Base-by-base conservation (phyloP, 2,113 vertebrate species). In the Cardinalis cardinalis region DNA sequence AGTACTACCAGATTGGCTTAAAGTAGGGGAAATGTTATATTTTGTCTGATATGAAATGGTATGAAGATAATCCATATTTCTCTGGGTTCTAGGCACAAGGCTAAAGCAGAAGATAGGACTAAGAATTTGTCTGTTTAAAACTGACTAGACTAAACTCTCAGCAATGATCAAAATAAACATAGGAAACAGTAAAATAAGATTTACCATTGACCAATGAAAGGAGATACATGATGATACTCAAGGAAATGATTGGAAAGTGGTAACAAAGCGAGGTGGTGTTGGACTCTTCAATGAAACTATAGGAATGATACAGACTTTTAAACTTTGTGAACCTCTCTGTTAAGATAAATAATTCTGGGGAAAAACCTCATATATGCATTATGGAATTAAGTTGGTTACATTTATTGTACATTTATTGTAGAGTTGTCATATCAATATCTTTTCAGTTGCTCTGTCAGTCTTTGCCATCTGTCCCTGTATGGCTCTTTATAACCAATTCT, bases 21-120 rank as follows among this genome's bases (percentile, higher is more conserved):
- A 90, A 94, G 48, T 63, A 84, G 59, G 73, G n/a, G 28, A 87
- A 90, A 90, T 63, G 77, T 84, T 76, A 8, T 89, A 36, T 94
- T 93, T 92, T 92, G 90, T 84, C 70, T 92, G 41, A 53, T 51
- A 46, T 7, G 16, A 58, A 75, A 41, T 31, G 43, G 25, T 40
- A 84, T 87, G 84, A 82, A 81, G 63, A 73, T 79, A 91, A 38
- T 65, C 29, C 0, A 0, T 59, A 31, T 90, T 89, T 90, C 46
- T 90, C 55, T 84, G n/a, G 16, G 76, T 92, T 79, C 76, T 72
- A 75, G 61, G 14, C 56, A 61, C 77, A 92, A 94, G 92, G 90
- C 34, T 88, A 72, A 43, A 0, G 0, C 26, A 72, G 32, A 64
- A 93, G 87, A 89, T 69, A 81, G 28, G n/a, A 41, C 38, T 75